Evolutionary conservation across 37 sponge, comb jelly and placozoan genomes (phyloP), one percentile per base, ranked within the genome.

Genomic region (Tethya wilhelma): DNA sequence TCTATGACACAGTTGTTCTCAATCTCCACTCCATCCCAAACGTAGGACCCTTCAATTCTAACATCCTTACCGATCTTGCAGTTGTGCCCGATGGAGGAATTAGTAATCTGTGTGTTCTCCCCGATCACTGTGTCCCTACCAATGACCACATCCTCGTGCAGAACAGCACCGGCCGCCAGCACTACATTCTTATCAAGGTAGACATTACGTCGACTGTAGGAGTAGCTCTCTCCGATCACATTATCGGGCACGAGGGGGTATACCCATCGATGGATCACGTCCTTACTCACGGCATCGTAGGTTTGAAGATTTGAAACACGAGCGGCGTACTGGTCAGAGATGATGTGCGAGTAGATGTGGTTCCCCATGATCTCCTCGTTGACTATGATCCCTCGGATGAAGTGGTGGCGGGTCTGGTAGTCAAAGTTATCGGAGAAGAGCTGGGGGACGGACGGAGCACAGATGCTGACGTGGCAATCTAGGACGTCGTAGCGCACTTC

Each of bases 371-470:
- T 85, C 60, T 95, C 98, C 62, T 95, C 98, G 40, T 89, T 90
- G 22, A 89, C 82, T 23, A 96, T 69, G 46, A 99, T 90, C 5
- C 99, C 99, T 17, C 89, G 76, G 60, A 99, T 89, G 67, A 99
- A 99, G 55, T 96, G 92, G 57, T 99, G 83, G 38, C 87, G 82
- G 29, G 90, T 92, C 58, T 94, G 95, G 78, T 94, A 97, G 75
- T 99, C 99, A 74, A 96, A 99, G 84, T 99, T 96, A 53, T 99
- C 99, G 3, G 91, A 79, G 64, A 99, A 99, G 17, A 96, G 89
- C 38, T 89, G 85, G 0, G 97, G 97, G 0, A 97, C 93, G 26
- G 73, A 69, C 4, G 99, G 95, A 38, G 95, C 94, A 65, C 99
- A 99, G 0, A 99, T 79, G 55, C 92, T 94, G 14, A 99, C 77